These are phyloP conservation scores for Gisinianus flammeolus DNA, from an alignment of 2,888 invertebrate species.

Conservation along the genomic window DNA sequence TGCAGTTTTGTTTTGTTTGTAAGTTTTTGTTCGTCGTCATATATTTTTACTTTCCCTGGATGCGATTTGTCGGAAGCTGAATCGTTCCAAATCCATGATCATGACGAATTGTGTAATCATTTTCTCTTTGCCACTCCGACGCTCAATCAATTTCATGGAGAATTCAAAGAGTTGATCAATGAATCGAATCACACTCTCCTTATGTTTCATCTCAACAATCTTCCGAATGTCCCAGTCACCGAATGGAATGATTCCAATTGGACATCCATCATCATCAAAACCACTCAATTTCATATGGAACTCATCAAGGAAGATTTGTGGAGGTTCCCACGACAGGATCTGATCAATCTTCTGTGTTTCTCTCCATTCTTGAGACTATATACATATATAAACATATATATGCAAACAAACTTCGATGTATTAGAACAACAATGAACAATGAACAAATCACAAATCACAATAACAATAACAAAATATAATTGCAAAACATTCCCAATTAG, in stretches of 20 bases:
- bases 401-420: neutral
- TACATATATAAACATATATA: too few relatives aligned
- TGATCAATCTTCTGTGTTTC: slow-evolving; percentile 45
- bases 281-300: slow-evolving; percentile 49
- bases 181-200: slow-evolving; percentile 34
- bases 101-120: slow-evolving; percentile 43
- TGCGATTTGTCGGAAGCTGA: slow-evolving; percentile 48
- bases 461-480: too few relatives aligned
- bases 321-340: slow-evolving; percentile 46
- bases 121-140: slow-evolving; percentile 12
- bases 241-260: slow-evolving; percentile 36
- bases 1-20: neutral
- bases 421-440: neutral
- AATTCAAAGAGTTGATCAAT: slow-evolving; percentile 31
- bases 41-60: slow-evolving; percentile 46
- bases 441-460: neutral
- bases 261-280: slow-evolving; percentile 51
- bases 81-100: slow-evolving; percentile 47
- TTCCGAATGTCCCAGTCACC: slow-evolving; percentile 43
- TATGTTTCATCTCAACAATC: slow-evolving; percentile 18
- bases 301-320: slow-evolving; percentile 40
- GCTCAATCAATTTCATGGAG: slow-evolving; percentile 21
- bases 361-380: slow-evolving; percentile 50
- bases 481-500: neutral
- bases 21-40: neutral